Conservation (phyloP, 2,888 invertebrate genomes). For the Rotaria magnacalcarata region DNA sequence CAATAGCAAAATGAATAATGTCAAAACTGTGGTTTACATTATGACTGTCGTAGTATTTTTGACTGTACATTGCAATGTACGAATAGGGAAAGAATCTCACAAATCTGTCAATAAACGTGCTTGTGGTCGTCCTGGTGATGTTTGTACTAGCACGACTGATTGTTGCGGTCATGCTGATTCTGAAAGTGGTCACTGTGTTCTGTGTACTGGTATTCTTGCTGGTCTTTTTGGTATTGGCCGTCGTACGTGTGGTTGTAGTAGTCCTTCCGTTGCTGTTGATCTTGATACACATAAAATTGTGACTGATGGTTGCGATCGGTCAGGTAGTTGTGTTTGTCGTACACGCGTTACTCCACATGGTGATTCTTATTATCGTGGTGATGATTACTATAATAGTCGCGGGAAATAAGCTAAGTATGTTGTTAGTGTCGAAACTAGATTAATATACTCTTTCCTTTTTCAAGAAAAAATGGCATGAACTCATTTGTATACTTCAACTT, state of each 20-base stretch:
- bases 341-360: no score
- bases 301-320: background rate
- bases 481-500: no score
- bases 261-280: background rate
- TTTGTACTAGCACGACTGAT: background rate
- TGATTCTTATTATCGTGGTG: no score
- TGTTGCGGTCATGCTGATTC: background rate
- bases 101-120: background rate
- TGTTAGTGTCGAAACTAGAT: no score
- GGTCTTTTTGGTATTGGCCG: background rate
- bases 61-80: background rate
- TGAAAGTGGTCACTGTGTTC: background rate
- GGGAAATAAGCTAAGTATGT: no score
- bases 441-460: no score
- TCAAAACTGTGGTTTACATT: background rate
- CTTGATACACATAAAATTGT: background rate
- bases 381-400: no score
- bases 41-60: background rate
- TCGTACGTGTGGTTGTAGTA: background rate
- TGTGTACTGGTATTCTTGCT: background rate
- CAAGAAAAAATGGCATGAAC: no score
- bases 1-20: background rate
- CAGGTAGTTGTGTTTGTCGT: background rate
- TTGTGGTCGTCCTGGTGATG: background rate
- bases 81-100: background rate